phyloP scores from a whole-genome alignment of 2,113 vertebrate species.

The Semicossyphus pulcher region DNA sequence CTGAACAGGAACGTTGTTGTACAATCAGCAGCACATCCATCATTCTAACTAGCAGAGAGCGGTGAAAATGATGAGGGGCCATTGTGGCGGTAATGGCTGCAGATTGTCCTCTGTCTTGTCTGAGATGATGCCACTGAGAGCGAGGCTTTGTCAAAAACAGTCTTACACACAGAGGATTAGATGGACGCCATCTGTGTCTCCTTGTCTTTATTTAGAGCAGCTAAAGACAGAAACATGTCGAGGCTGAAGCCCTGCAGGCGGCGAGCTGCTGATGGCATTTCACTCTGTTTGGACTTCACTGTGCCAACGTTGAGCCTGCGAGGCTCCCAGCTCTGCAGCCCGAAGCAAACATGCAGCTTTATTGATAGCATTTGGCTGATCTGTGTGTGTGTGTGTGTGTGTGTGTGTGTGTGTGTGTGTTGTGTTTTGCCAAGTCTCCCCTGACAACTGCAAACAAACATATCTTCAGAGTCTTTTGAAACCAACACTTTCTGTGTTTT shows the following conservation, averaged over 20 bases:
- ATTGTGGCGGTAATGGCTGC: constrained; percentile 63
- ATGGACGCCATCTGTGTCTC: constrained; percentile 64
- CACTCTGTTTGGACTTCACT: constrained; percentile 69
- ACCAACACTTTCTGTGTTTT: constrained; percentile 42
- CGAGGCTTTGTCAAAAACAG: constrained; percentile 62
- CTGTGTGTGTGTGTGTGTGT: constrained; percentile 57
- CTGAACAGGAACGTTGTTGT: constrained; percentile 73
- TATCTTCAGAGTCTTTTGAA: constrained; percentile 40
- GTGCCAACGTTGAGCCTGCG: constrained; percentile 76
- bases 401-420: constrained; percentile 24
- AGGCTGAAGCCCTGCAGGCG: constrained; percentile 46
- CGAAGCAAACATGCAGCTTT: constrained; percentile 76
- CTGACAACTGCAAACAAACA: constrained; percentile 78
- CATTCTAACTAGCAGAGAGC: constrained; percentile 69
- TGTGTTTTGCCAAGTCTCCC: constrained; percentile 74
- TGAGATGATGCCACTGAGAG: constrained; percentile 59
- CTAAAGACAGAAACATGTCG: constrained; percentile 44
- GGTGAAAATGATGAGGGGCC: constrained; percentile 68
- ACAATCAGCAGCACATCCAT: constrained; percentile 69
- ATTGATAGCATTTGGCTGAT: constrained; percentile 78
- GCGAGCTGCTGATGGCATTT: constrained; percentile 69
- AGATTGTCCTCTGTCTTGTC: constrained; percentile 56
- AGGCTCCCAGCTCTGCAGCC: constrained; percentile 70
- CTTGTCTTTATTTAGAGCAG: constrained; percentile 57
- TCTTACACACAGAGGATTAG: constrained; percentile 42